phyloP scores from a whole-genome alignment of 2,113 vertebrate species.

The Rafetus swinhoei region DNA sequence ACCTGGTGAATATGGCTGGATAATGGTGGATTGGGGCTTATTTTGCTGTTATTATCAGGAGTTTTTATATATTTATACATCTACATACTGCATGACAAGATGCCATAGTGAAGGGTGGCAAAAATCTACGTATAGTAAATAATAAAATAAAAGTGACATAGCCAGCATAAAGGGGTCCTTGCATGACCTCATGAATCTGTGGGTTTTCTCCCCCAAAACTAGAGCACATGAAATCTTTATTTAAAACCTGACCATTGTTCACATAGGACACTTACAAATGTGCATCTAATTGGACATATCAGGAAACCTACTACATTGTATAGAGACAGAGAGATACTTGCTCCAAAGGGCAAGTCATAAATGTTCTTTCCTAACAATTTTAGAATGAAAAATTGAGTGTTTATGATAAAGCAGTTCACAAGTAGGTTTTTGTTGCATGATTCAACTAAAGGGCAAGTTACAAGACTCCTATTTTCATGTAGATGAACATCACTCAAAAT shows the following conservation, averaged over 20 bases:
- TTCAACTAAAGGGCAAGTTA: background rate
- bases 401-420: constrained; percentile 15
- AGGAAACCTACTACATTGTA: background rate
- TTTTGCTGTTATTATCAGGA: background rate
- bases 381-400: background rate
- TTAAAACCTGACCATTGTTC: background rate
- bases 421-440: background rate
- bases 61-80: background rate
- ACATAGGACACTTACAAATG: background rate
- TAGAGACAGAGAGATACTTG: background rate
- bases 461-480: constrained; percentile 26
- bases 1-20: no score
- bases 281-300: background rate
- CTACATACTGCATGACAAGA: background rate
- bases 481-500: constrained; percentile 4
- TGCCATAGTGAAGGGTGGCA: background rate
- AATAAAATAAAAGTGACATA: accelerated
- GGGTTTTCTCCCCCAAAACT: background rate
- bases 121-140: background rate
- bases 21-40: background rate
- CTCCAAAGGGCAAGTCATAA: background rate
- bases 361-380: background rate
- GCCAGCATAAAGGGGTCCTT: background rate
- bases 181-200: background rate
- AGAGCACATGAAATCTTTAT: background rate